Conservation (phyloP, 2,888 invertebrate species). For the Cabera pusaria region DNA sequence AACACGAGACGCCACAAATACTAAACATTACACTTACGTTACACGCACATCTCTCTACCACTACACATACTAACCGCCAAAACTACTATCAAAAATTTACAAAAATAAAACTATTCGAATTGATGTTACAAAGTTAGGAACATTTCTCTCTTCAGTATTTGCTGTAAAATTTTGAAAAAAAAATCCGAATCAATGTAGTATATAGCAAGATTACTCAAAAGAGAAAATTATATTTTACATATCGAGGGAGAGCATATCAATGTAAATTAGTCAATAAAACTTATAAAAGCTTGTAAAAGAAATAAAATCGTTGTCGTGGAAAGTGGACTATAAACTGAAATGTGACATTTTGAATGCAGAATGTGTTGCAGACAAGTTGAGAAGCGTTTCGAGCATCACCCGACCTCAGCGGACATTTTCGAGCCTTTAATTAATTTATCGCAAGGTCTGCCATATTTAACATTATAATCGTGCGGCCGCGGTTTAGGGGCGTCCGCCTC, state of each 20-base stretch:
- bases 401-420: constrained; percentile 77
- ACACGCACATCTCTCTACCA: constrained; percentile 43
- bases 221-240: constrained; percentile 43
- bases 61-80: constrained; percentile 40
- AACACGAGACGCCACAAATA: constrained; percentile 53
- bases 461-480: constrained; percentile 71
- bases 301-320: not conserved
- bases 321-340: too few species aligned
- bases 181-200: constrained; percentile 35
- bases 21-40: constrained; percentile 71
- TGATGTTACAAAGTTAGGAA: constrained; percentile 3
- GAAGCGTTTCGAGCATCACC: constrained; percentile 52
- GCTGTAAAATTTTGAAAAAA: constrained; percentile 56
- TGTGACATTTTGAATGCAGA: too few species aligned
- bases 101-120: constrained; percentile 26
- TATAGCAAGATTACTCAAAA: constrained; percentile 59
- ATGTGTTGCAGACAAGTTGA: not conserved
- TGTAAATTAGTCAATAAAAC: too few species aligned
- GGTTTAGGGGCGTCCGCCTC: constrained; percentile 73
- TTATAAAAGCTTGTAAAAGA: too few species aligned
- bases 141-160: constrained; percentile 60
- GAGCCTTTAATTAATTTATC: constrained; percentile 71
- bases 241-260: constrained; percentile 35
- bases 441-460: constrained; percentile 74
- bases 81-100: constrained; percentile 39